A percentile compares a stretch with the other conserved stretches of the same genome.
These are phyloP conservation scores for Argentina silus DNA, from an alignment of 2,797 vertebrate species.

Conservation along the genomic window DNA sequence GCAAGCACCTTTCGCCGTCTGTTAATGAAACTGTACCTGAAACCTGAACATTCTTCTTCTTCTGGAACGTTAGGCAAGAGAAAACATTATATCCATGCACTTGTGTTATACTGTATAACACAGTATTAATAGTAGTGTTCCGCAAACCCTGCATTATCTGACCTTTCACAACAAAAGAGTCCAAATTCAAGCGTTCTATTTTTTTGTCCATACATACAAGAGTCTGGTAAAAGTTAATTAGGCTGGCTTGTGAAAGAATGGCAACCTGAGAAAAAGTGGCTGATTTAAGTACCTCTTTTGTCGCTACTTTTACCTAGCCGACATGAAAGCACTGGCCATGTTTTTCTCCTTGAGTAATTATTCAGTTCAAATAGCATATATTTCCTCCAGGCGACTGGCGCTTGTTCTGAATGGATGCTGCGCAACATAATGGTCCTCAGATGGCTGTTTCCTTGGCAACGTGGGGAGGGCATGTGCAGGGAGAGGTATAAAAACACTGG, in stretches of 20 bases:
- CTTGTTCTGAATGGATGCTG: constrained; percentile 79
- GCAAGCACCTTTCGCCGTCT: background rate
- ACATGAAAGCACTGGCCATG: constrained; percentile 56
- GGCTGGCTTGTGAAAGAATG: constrained; percentile 13
- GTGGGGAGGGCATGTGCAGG: constrained; percentile 75
- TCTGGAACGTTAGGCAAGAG: constrained; percentile 9
- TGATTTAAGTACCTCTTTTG: constrained; percentile 27
- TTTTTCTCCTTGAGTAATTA: constrained; percentile 76
- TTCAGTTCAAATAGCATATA: constrained; percentile 74
- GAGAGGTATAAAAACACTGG: constrained; percentile 82
- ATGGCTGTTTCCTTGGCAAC: constrained; percentile 85
- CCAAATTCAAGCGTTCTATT: constrained; percentile 22
- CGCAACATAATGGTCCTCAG: constrained; percentile 79
- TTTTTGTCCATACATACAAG: constrained; percentile 14
- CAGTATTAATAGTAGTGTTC: constrained; percentile 18
- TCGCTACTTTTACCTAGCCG: constrained; percentile 30
- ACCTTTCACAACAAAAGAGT: constrained; percentile 3
- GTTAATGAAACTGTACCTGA: background rate
- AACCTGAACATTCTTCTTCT: constrained; percentile 9
- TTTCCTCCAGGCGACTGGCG: constrained; percentile 75
- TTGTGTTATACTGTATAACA: constrained; percentile 12
- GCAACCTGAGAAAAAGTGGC: background rate
- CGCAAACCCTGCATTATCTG: constrained; percentile 19
- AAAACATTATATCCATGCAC: constrained; percentile 12
- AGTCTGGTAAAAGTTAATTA: constrained; percentile 37